Percentiles rank a stretch among this genome's conserved stretches.
phyloP scores from a whole-genome alignment of 2,888 invertebrate genomes.

The Trypoxylon attenuatum region DNA sequence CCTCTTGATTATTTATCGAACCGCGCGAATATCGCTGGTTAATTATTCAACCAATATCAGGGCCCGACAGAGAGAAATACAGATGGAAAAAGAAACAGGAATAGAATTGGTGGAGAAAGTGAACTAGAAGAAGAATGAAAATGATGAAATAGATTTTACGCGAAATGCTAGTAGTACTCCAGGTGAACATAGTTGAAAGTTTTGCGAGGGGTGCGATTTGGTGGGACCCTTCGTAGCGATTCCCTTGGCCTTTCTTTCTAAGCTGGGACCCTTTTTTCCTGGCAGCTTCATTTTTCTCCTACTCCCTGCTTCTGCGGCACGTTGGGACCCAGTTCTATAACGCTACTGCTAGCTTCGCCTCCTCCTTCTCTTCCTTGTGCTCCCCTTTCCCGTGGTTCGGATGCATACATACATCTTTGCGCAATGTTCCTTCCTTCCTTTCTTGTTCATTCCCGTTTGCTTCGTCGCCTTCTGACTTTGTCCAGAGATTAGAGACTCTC shows the following conservation, averaged over 20 bases:
- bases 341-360: conserved; percentile 21
- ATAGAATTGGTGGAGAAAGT: too few species aligned
- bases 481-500: too few species aligned
- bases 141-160: too few species aligned
- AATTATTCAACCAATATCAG: conserved; percentile 36
- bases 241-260: conserved; percentile 27
- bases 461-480: conserved; percentile 14
- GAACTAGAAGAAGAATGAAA: too few species aligned
- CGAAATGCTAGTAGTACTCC: too few species aligned
- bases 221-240: too few species aligned
- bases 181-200: too few species aligned
- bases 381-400: conserved; percentile 54
- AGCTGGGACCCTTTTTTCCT: conserved; percentile 16
- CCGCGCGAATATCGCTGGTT: conserved; percentile 23
- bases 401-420: conserved; percentile 64
- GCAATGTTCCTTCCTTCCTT: conserved; percentile 61
- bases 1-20: conserved; percentile 2
- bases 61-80: conserved; percentile 25
- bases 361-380: conserved; percentile 18
- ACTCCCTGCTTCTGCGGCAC: conserved; percentile 1
- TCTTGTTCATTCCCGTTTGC: not conserved
- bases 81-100: too few species aligned
- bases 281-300: conserved; percentile 8
- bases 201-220: too few species aligned
- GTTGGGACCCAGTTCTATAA: conserved; percentile 33